Evolutionary conservation across 1,140 invertebrate species (phyloP).

Genomic region (Pentalonia nigronervosa): DNA sequence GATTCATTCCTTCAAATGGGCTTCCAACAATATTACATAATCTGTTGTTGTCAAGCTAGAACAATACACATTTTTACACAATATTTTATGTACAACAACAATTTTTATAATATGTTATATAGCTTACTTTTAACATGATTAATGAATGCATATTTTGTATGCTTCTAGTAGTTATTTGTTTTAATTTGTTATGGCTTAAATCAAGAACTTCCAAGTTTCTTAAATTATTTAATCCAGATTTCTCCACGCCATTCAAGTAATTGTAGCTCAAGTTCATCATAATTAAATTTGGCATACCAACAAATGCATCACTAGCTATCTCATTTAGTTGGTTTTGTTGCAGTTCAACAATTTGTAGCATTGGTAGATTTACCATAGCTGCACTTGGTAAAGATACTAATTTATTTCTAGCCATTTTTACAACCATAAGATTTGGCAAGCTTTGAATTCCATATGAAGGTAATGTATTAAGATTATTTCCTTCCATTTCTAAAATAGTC

Average conservation of each 20-base stretch:
- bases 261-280: conserved; percentile 85
- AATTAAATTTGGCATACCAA: conserved; percentile 77
- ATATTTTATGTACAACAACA: not conserved
- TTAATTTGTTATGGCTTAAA: conserved; percentile 79
- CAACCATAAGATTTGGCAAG: conserved; percentile 77
- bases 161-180: conserved; percentile 71
- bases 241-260: conserved; percentile 74
- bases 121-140: conserved; percentile 76
- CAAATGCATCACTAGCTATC: conserved; percentile 79
- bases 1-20: conserved; percentile 82
- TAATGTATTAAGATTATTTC: conserved; percentile 81
- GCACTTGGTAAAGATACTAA: conserved; percentile 71
- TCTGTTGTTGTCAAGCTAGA: conserved; percentile 66
- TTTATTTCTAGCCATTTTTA: conserved; percentile 73
- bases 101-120: not conserved
- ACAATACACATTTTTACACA: not conserved
- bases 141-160: conserved; percentile 79
- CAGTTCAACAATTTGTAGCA: conserved; percentile 77
- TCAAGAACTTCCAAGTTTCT: conserved; percentile 82
- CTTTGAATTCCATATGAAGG: conserved; percentile 78
- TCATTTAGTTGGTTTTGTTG: conserved; percentile 79
- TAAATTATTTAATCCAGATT: conserved; percentile 75
- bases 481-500: conserved; percentile 77
- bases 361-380: conserved; percentile 79
- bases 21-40: conserved; percentile 68